Conservation (phyloP, 1,140 invertebrate species). For the Lutraria rhynchaena region DNA sequence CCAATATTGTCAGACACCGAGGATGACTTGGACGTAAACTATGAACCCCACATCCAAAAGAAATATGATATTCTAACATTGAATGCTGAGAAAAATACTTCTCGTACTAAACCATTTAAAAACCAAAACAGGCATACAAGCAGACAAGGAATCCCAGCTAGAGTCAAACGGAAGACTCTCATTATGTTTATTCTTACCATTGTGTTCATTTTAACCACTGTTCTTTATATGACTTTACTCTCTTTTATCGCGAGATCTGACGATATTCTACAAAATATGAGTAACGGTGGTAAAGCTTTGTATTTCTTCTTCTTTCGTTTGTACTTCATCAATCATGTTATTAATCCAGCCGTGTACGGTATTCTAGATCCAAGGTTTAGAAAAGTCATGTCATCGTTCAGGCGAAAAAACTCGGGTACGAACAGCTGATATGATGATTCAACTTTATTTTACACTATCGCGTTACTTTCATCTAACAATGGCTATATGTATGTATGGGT, state of each 20-base stretch:
- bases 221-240: slow-evolving; percentile 46
- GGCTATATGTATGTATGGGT: too few species aligned
- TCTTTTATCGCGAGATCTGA: slow-evolving; percentile 38
- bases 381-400: slow-evolving; percentile 1
- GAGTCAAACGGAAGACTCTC: slow-evolving; percentile 29
- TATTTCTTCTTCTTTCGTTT: slow-evolving; percentile 55
- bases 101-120: too few species aligned
- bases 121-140: too few species aligned
- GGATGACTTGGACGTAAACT: too few species aligned
- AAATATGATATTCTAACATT: too few species aligned
- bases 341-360: slow-evolving; percentile 43
- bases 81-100: too few species aligned
- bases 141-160: background rate
- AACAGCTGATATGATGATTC: too few species aligned
- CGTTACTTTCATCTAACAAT: too few species aligned
- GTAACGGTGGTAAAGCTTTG: background rate
- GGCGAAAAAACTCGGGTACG: too few species aligned
- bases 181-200: slow-evolving; percentile 48
- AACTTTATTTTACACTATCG: too few species aligned
- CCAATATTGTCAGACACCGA: too few species aligned
- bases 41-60: too few species aligned
- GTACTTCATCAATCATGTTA: slow-evolving; percentile 49
- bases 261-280: slow-evolving; percentile 38
- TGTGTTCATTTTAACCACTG: slow-evolving; percentile 36
- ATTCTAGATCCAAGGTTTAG: slow-evolving; percentile 39